Evolutionary conservation across 2,113 vertebrate species (phyloP), one percentile per base, ranked within the genome.

Genomic region (Alligator mississippiensis): DNA sequence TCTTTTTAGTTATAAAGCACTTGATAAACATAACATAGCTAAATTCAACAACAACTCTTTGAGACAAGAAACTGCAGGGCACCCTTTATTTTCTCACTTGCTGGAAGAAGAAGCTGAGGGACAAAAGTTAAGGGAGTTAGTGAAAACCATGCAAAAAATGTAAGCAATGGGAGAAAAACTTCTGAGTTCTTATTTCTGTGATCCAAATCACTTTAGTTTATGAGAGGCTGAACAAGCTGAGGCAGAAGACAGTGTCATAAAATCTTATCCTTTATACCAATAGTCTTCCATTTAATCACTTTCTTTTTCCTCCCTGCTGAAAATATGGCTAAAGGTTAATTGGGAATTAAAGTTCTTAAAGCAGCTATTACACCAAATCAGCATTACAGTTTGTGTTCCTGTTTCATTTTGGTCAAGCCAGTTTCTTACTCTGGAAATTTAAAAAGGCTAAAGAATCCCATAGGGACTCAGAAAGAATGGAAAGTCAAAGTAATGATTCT

Each of bases 51-150:
- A 90, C 70, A 75, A 54, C 88, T 38, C 84, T 87, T 47, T 84
- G 85, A 91, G 76, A 82, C 61, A 95, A 81, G 95, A 94, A 95
- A 95, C 88, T 95, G 94, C 7, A 47, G 47, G 47, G 47, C 47
- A 88, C 78, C 87, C 93, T 92, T 94, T 91, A 93, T 88, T 89
- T 88, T 97, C 92, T 86, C 83, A 60, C 70, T 93, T 94, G 87
- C 84, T 95, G 82, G 75, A 94, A 80, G 87, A 91, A 55, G 87
- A 95, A 96, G 89, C 80, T 85, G 82, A 78, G 60, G 81, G 70
- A 92, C 87, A 94, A 95, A 96, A 84, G 90, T 96, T 94, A 96
- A 94, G 72, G 88, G 87, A 92, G 83, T 92, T 92, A 76, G 68
- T 85, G 85, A 96, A 91, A 91, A 94, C 88, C 90, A 92, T 81